phyloP scores from a whole-genome alignment of 2,888 invertebrate genomes.

The Hydraecia micacea region DNA sequence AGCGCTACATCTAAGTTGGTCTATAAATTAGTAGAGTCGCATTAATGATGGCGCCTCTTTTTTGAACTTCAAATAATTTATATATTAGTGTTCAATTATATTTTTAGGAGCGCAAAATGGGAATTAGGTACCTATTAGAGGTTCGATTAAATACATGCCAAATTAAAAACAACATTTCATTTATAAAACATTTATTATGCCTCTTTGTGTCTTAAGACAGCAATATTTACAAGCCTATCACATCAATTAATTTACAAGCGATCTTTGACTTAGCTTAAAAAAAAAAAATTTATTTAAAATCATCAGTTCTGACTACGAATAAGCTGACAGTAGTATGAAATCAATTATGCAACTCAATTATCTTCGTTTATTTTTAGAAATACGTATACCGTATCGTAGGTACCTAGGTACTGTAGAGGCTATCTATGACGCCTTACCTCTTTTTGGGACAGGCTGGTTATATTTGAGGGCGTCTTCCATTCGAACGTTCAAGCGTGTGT shows the following conservation, averaged over 20 bases:
- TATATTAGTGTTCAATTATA: not conserved
- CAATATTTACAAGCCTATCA: constrained; percentile 54
- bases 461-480: too few species aligned
- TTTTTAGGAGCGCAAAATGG: not conserved
- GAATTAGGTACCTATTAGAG: too few species aligned
- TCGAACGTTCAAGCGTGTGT: too few species aligned
- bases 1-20: not conserved
- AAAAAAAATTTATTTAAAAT: constrained; percentile 31
- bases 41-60: not conserved
- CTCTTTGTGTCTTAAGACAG: constrained; percentile 36
- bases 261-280: constrained; percentile 26
- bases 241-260: constrained; percentile 37
- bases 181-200: constrained; percentile 59
- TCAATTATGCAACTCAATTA: constrained; percentile 10
- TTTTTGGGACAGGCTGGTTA: too few species aligned
- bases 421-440: too few species aligned
- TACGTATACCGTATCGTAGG: not conserved
- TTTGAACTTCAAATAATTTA: too few species aligned
- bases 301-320: constrained; percentile 52
- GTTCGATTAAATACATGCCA: not conserved
- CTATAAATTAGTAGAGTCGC: not conserved
- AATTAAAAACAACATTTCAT: not conserved
- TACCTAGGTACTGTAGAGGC: too few species aligned
- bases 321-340: constrained; percentile 23
- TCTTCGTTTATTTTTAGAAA: constrained; percentile 4